Base-by-base conservation (phyloP, 1,140 invertebrate species). In the Drosophila sturtevanti region DNA sequence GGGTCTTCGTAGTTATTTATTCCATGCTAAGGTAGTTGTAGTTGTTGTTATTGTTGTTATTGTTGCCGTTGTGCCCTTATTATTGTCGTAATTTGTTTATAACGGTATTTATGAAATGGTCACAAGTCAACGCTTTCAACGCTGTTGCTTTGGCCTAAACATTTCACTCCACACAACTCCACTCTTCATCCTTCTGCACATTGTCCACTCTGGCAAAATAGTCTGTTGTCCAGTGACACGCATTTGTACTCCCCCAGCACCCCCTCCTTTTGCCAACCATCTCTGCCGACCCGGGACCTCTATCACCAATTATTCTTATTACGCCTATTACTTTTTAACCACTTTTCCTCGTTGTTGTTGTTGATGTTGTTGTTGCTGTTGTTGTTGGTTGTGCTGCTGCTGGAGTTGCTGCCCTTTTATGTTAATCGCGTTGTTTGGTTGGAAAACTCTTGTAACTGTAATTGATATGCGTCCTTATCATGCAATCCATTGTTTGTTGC, bases 21-120 rank as follows among this genome's bases (percentile, higher is more conserved):
- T 31, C 27, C 27, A 31, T 31, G 27, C 27, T 7, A 31, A 31
- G 41, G 16, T 48, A 48, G 41, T 48, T 48, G 16, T 48, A 48
- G 41, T 82, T 59, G 41, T 81, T 65, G 31, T 61, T 62, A 38
- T 69, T 44, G 41, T 44, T 44, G 80, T 56, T 44, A 79, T 56
- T 68, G 70, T 79, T 84, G 69, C 73, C 73, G 65, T 70, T 70
- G 77, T 80, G 76, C 41, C 41, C 41, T 81, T 86, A 78, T 81
- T 86, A 68, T 84, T 80, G 84, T 79, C 70, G 85, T 89, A 89
- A 89, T 89, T 89, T 90, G 85, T 90, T 90, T 89, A 89, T 89
- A 79, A 81, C 86, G 86, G 86, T 90, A 90, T 90, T 89, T 89
- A 89, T 86, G 85, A 89, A 89, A 89, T 90, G 81, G 85, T 86